A percentile compares a stretch with the other conserved stretches of the same genome.
phyloP scores from a whole-genome alignment of 2,797 vertebrate genomes.

The Poeciliopsis turneri region DNA sequence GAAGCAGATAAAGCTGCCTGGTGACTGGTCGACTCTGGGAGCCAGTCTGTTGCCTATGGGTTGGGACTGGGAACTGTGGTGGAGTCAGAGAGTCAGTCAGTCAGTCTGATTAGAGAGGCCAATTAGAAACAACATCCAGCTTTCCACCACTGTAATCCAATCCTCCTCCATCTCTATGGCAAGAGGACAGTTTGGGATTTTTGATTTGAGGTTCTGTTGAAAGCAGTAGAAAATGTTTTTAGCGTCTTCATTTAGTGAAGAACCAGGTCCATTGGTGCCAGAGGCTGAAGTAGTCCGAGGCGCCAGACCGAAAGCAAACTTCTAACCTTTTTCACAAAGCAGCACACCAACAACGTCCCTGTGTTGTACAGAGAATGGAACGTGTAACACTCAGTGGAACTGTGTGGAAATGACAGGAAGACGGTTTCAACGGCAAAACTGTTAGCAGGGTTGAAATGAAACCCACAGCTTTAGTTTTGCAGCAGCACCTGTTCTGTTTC shows the following conservation, averaged over 20 bases:
- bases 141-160: background rate
- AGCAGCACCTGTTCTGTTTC: background rate
- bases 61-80: background rate
- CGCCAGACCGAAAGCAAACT: background rate
- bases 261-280: background rate
- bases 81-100: background rate
- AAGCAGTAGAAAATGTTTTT: background rate
- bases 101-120: background rate
- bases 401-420: background rate
- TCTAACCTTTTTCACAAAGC: background rate
- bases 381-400: background rate
- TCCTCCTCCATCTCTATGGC: background rate
- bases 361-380: background rate
- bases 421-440: background rate
- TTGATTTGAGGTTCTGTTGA: background rate
- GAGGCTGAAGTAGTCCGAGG: background rate
- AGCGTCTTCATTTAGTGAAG: background rate
- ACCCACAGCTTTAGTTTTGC: background rate
- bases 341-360: background rate
- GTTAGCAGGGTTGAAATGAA: background rate
- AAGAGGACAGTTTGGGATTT: background rate
- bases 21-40: background rate
- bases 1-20: background rate
- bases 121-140: background rate
- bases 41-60: background rate